A percentile compares a stretch with the other conserved stretches of the same genome.
These are phyloP conservation scores for Brassicogethes aeneus DNA, from an alignment of 2,888 invertebrate species.

Conservation along the genomic window DNA sequence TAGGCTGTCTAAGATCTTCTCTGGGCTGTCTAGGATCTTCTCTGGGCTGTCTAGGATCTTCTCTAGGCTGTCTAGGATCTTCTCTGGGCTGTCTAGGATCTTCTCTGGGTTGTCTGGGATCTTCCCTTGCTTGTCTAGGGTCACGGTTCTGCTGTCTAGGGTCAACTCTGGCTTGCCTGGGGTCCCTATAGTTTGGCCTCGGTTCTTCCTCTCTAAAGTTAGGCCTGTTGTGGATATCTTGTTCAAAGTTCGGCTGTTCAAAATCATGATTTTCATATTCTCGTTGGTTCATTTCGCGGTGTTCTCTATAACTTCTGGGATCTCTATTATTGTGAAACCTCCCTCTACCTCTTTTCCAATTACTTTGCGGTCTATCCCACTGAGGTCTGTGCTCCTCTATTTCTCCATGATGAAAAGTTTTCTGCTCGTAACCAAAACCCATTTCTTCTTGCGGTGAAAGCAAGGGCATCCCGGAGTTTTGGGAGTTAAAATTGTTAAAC, in stretches of 20 bases:
- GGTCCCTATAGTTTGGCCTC: constrained; percentile 4
- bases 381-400: neutral
- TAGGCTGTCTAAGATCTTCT: constrained; percentile 4
- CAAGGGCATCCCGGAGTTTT: neutral
- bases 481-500: neutral
- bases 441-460: neutral
- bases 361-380: neutral
- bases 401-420: neutral
- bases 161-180: constrained; percentile 9
- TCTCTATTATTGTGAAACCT: too few relatives aligned
- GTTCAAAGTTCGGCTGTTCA: neutral
- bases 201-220: constrained; percentile 4
- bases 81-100: constrained; percentile 1
- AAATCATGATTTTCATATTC: too few relatives aligned
- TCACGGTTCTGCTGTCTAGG: constrained; percentile 2
- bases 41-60: neutral
- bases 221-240: constrained; percentile 5
- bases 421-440: neutral
- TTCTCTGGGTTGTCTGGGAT: constrained; percentile 5
- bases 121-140: constrained; percentile 4
- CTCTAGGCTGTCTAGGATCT: constrained; percentile 4
- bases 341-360: neutral
- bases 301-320: constrained; percentile 23
- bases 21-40: constrained; percentile 3
- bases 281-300: constrained; percentile 19